Base-by-base conservation (phyloP, 2,797 vertebrate species). In the Centroberyx gerrardi region DNA sequence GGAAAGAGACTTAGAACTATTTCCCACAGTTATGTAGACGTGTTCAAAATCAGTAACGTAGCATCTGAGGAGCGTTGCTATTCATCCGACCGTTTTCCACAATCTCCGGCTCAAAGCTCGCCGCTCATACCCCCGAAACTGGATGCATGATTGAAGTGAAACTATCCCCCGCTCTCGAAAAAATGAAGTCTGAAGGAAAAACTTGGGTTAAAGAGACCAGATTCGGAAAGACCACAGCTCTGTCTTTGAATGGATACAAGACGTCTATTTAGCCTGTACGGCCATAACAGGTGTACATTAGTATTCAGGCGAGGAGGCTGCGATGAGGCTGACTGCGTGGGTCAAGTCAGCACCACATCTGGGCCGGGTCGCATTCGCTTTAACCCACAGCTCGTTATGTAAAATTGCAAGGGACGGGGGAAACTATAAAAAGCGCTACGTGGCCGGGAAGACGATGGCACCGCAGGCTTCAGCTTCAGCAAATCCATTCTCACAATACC, bases 201-300 rank as follows among this genome's bases (percentile, higher is more conserved):
- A 74, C 14, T 38, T 44, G 77, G 76, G 83, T 81, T 72, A 80
- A 83, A 80, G 68, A 72, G 13, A 80, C 52, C 61, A 71, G 64
- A 75, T 54, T 78, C 18, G 10, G 22, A 72, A 68, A 79, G 55
- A 75, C 62, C 76, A 62, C 67, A 55, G 76, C 82, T 83, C 78
- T 60, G 64, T 83, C 81, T 82, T 66, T 90, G 84, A 90, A 90
- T 85, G 87, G 84, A 84, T 78, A 93, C 85, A 91, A 91, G 69
- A 84, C 86, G 58, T 89, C 90, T 89, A 88, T 92, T 92, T 93
- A 90, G 84, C 63, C 86, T 29, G 76, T 4, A 2, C 82, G 52
- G 22, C 79, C 82, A 70, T 68, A 80, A 84, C 93, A 94, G 93
- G 93, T 94, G 93, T 76, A 91, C 88, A 94, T 95, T 93, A 94